A percentile compares a stretch with the other conserved stretches of the same genome.
These are phyloP conservation scores for Acanthoscelides obtectus DNA, from an alignment of 2,888 invertebrate species.

Conservation along the genomic window DNA sequence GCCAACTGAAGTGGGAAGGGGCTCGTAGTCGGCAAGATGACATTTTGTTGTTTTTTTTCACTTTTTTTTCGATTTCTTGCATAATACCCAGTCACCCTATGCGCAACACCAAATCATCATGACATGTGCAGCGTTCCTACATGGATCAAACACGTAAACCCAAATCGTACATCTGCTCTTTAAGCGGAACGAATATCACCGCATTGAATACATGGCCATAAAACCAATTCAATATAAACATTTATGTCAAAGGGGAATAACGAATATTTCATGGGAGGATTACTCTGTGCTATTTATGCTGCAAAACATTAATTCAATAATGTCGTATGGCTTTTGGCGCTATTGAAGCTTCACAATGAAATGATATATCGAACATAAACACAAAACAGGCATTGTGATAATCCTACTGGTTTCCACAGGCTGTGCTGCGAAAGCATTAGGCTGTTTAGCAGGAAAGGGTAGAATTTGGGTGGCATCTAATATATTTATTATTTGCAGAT, in stretches of 20 bases:
- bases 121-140: neutral
- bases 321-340: neutral
- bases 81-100: too few relatives aligned
- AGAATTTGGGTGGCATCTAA: neutral
- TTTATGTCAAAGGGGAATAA: neutral
- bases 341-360: neutral
- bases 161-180: neutral
- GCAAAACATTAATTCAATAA: neutral
- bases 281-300: neutral
- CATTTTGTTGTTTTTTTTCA: too few relatives aligned
- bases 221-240: neutral
- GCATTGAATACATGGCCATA: neutral
- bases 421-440: neutral
- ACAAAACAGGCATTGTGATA: neutral
- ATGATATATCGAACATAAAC: neutral
- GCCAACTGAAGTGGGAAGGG: too few relatives aligned
- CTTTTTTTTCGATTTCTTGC: too few relatives aligned
- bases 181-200: neutral
- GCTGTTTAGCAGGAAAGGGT: neutral
- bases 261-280: neutral
- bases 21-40: too few relatives aligned
- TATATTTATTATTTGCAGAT: neutral
- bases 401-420: too few relatives aligned
- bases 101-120: too few relatives aligned
- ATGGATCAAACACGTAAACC: neutral